Evolutionary conservation across 2,113 vertebrate species (phyloP).

Genomic region (Callocephalon fimbriatum): DNA sequence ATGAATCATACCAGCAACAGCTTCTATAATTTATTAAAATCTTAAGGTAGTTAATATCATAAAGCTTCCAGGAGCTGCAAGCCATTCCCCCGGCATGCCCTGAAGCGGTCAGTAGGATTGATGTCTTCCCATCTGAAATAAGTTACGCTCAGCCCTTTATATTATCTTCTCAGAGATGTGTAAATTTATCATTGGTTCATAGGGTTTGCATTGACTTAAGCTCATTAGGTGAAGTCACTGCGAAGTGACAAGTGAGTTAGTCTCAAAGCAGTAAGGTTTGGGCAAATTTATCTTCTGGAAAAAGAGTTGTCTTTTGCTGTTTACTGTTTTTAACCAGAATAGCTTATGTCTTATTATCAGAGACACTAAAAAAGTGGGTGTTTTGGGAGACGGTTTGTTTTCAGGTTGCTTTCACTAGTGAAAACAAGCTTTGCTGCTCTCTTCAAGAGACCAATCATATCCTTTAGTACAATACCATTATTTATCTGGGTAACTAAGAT

Average conservation of each 20-base stretch:
- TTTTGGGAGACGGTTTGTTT: not conserved
- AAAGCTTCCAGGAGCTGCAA: slow-evolving; percentile 27
- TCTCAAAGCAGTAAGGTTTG: not conserved
- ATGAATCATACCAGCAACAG: slow-evolving; percentile 26
- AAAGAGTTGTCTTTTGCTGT: not conserved
- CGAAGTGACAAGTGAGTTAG: not conserved
- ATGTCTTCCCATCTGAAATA: not conserved
- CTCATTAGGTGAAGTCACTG: not conserved
- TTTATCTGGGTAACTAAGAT: not conserved
- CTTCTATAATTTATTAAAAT: slow-evolving; percentile 41
- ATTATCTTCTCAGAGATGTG: not conserved
- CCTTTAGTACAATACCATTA: not conserved
- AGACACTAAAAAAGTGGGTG: not conserved
- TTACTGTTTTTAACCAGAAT: not conserved
- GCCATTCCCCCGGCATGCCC: not conserved
- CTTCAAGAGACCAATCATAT: not conserved
- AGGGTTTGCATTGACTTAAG: not conserved
- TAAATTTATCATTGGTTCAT: not conserved
- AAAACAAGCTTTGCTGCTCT: not conserved
- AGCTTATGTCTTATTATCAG: not conserved
- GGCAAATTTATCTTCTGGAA: not conserved
- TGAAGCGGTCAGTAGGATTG: not conserved
- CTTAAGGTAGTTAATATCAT: slow-evolving; percentile 21
- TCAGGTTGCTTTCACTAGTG: not conserved
- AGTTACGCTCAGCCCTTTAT: not conserved